Evolutionary conservation across 2,113 vertebrate genomes (phyloP).

Genomic region (Urocolius indicus): DNA sequence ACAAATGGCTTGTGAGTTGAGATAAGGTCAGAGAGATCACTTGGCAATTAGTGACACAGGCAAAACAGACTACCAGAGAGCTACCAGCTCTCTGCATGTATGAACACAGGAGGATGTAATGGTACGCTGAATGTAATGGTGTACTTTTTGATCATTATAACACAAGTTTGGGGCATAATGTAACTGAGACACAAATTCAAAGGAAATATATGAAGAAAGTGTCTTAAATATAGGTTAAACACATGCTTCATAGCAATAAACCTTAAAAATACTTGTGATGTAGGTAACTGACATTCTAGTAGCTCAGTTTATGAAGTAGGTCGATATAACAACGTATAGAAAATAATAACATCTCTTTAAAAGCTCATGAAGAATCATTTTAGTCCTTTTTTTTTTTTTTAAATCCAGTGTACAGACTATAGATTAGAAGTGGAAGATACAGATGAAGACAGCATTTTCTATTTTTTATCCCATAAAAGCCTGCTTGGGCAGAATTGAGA

Average conservation of each 20-base stretch:
- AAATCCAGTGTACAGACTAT: not conserved
- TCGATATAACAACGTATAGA: not conserved
- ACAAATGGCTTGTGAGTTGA: too few relatives aligned
- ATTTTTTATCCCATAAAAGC: not conserved
- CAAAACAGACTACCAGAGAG: too few relatives aligned
- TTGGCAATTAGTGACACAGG: too few relatives aligned
- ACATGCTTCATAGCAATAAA: not conserved
- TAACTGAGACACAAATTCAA: not conserved
- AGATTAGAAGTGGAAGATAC: not conserved
- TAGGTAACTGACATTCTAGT: not conserved
- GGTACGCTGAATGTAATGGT: not conserved
- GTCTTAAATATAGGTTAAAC: not conserved
- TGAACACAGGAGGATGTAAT: not conserved
- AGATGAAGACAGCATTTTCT: not conserved
- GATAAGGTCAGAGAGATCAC: too few relatives aligned
- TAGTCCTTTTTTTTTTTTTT: not conserved
- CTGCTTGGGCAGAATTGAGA: not conserved
- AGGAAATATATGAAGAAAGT: not conserved
- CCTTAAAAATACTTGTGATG: not conserved
- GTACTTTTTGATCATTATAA: not conserved
- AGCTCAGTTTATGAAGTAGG: not conserved
- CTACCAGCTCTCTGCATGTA: not conserved
- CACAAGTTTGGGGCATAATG: not conserved
- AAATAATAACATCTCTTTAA: not conserved
- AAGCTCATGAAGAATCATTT: not conserved